These are phyloP conservation scores for Ictalurus furcatus DNA, from an alignment of 2,113 vertebrate genomes.

Conservation along the genomic window DNA sequence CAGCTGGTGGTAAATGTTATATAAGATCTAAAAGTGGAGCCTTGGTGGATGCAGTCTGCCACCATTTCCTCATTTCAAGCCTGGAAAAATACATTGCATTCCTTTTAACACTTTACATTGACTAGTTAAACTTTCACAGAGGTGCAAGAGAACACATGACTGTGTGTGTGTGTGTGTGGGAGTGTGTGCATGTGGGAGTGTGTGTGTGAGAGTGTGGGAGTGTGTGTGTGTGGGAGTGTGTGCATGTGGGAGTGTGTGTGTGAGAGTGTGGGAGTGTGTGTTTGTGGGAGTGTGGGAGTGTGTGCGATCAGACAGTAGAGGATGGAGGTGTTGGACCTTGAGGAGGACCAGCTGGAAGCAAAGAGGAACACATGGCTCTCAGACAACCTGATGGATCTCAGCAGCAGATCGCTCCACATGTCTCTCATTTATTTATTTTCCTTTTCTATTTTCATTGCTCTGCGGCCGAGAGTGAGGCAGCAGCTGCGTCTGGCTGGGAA, in stretches of 20 bases:
- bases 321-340: conserved; percentile 25
- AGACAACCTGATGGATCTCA: conserved; percentile 33
- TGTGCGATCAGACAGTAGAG: conserved; percentile 36
- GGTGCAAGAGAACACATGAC: background rate
- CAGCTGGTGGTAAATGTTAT: background rate
- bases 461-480: conserved; percentile 27
- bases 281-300: background rate
- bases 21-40: background rate
- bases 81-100: background rate
- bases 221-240: conserved; percentile 20
- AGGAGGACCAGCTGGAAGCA: conserved; percentile 47
- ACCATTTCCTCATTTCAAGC: background rate
- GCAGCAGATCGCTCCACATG: conserved; percentile 27
- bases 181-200: conserved; percentile 3
- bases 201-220: conserved; percentile 4
- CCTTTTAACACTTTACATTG: background rate
- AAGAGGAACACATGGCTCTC: conserved; percentile 18
- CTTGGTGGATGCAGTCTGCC: background rate
- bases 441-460: conserved; percentile 48
- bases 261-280: background rate
- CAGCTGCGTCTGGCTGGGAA: conserved; percentile 42
- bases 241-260: background rate
- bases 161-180: conserved; percentile 7
- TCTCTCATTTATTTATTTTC: conserved; percentile 42
- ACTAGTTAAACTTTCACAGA: background rate